Evolutionary conservation across 2,113 vertebrate species (phyloP), one percentile per base, ranked within the genome.

Genomic region (Amphilophus citrinellus): DNA sequence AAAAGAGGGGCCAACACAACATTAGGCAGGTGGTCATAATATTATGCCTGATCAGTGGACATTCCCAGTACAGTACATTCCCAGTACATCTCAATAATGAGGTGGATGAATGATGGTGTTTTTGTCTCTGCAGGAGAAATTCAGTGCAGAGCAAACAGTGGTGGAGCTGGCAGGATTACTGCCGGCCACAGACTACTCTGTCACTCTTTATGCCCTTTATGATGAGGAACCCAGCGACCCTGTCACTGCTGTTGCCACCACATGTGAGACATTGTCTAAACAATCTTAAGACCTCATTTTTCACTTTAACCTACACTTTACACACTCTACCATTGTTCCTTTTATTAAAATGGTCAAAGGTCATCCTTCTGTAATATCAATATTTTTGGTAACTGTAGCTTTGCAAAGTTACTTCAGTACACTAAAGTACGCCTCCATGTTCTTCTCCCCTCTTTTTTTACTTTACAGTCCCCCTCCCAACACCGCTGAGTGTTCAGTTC

Each of bases 141-240:
- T 98, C 61, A 83, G 92, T 15, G 89, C 94, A 5, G 94, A 94
- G 3, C 92, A 94, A 88, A 96, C 97, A 0, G 95, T 96, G 82
- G 95, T 97, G 65, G 94, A 97, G 86, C 93, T 99, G 90, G 78
- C 87, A 0, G 95, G 94, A 20, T 93, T 99, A 83, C 93, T 95
- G 1, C 97, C 97, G 0, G 95, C 93, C 56, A 97, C 96, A 0
- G 96, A 96, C 86, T 98, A 99, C 59, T 96, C 96, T 0, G 77
- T 99, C 1, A 97, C 95, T 0, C 96, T 98, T 39, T 97, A 97
- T 1, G 97, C 97, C 0, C 95, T 99, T 84, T 96, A 96, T 0
- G 97, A 98, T 4, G 95, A 97, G 3, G 97, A 99, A 9, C 96
- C 96, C 24, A 99, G 98, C 0, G 97, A 98, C 39, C 97, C 97